These are phyloP conservation scores for Lithobates pipiens DNA, from an alignment of 2,797 vertebrate species.

Conservation along the genomic window DNA sequence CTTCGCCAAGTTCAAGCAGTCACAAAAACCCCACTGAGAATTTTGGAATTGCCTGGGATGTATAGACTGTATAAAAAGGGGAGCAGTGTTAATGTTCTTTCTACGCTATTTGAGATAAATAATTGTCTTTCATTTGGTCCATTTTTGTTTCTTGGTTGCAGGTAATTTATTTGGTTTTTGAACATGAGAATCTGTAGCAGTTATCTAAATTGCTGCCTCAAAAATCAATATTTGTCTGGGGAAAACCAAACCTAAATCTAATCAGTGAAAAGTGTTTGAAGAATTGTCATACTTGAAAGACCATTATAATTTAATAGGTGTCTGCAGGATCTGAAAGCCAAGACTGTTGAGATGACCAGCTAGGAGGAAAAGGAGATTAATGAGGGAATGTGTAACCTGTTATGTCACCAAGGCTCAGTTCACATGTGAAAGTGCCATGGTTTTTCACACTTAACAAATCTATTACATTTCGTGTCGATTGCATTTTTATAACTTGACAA, in stretches of 20 bases:
- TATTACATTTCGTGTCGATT: no score
- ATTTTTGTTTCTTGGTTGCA: constrained; percentile 40
- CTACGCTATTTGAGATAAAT: constrained; percentile 1
- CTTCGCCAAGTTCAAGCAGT: no score
- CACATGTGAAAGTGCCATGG: background rate
- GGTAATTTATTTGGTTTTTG: constrained; percentile 38
- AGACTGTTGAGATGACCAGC: constrained; percentile 26
- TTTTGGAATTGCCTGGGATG: no score
- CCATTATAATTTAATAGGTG: constrained; percentile 46
- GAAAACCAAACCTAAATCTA: constrained; percentile 37
- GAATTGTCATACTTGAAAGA: constrained; percentile 53
- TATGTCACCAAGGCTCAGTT: background rate
- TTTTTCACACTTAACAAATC: background rate
- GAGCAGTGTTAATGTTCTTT: background rate
- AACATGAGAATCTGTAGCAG: constrained; percentile 17
- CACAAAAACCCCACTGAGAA: no score
- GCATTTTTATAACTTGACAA: no score
- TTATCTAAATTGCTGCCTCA: constrained; percentile 48
- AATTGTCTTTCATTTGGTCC: constrained; percentile 34
- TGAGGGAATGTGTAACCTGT: background rate
- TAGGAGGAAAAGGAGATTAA: constrained; percentile 12
- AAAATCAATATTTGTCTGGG: constrained; percentile 48
- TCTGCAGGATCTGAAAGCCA: constrained; percentile 30
- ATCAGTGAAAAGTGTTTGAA: constrained; percentile 50
- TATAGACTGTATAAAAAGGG: background rate